Evolutionary conservation across 2,888 invertebrate genomes (phyloP), one percentile per base, ranked within the genome.

Genomic region (Diarsia dahlii): DNA sequence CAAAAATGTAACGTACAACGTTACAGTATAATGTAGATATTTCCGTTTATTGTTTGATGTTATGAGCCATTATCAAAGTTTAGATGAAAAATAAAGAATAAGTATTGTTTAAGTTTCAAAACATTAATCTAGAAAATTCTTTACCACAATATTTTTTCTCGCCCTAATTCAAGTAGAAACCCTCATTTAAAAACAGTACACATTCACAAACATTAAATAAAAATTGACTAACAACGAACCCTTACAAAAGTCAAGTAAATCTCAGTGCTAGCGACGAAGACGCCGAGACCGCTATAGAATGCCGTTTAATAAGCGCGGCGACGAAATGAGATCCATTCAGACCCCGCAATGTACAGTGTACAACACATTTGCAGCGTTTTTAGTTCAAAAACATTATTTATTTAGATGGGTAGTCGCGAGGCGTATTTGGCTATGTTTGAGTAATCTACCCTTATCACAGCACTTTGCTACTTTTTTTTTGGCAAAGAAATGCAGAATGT

Each of bases 341-440:
- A 71, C 12, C 12, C 72, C 70, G 78, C 81, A 71, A 74, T 84
- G 85, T 74, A 74, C 64, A 71, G 65, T 50, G 63, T 48, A n/a
- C 74, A 65, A 58, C 63, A 60, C 68, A 71, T 78, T 81, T 72
- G 54, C 72, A 69, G 56, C 45, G 72, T 54, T 74, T 2, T 77
- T 64, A 78, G 76, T 74, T 83, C 20, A 68, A 67, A 74, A 45
- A 72, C 65, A 67, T 82, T 82, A 82, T 82, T 85, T 85, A 84
- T 85, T 82, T 69, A 85, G 63, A 72, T 50, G 54, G 50, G 50
- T 56, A 72, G 72, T 72, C 69, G 63, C 54, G 13, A 64, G 68
- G 54, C 62, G 66, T 74, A 76, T 81, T 81, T 66, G 75, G 64
- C 65, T 71, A 46, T 65, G 68, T 74, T 81, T 64, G 68, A 71